These are phyloP conservation scores for Enteromius argenteus DNA, from an alignment of 2,797 vertebrate genomes.

Conservation along the genomic window DNA sequence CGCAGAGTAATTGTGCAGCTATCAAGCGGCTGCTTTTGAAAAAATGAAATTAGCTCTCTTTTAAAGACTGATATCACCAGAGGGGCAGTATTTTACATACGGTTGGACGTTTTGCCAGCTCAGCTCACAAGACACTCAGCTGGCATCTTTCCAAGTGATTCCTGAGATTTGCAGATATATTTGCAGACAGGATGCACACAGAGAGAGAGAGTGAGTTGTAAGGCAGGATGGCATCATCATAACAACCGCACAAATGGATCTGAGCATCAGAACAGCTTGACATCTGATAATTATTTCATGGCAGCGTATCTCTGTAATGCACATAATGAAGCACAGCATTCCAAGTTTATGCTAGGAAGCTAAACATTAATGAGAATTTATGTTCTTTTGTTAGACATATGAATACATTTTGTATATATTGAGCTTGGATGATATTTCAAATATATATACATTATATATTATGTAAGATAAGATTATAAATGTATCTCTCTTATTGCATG, in stretches of 20 bases:
- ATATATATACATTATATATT: background rate
- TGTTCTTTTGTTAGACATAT: background rate
- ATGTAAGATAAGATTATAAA: background rate
- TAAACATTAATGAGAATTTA: background rate
- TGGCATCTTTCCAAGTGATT: conserved; percentile 36
- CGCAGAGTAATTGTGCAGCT: conserved; percentile 69
- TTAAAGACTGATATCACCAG: conserved; percentile 69
- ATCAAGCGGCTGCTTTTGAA: conserved; percentile 67
- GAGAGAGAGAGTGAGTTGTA: conserved; percentile 18
- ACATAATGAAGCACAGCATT: conserved; percentile 8
- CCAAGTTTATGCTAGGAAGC: background rate
- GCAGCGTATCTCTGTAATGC: conserved; percentile 14
- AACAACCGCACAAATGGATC: conserved; percentile 19
- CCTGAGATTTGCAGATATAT: conserved; percentile 52
- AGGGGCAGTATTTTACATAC: conserved; percentile 70
- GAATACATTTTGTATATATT: background rate
- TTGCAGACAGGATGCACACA: conserved; percentile 38
- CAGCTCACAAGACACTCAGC: conserved; percentile 49
- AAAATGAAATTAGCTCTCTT: conserved; percentile 71
- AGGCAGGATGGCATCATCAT: conserved; percentile 14
- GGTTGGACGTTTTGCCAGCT: conserved; percentile 47
- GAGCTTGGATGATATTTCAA: background rate
- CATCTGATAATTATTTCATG: conserved; percentile 43
- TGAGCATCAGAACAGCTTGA: conserved; percentile 30
- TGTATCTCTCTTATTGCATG: background rate